Percentiles rank a stretch among this genome's conserved stretches.
Evolutionary conservation across 2,797 vertebrate genomes (phyloP).

Genomic region (Lerista edwardsae): DNA sequence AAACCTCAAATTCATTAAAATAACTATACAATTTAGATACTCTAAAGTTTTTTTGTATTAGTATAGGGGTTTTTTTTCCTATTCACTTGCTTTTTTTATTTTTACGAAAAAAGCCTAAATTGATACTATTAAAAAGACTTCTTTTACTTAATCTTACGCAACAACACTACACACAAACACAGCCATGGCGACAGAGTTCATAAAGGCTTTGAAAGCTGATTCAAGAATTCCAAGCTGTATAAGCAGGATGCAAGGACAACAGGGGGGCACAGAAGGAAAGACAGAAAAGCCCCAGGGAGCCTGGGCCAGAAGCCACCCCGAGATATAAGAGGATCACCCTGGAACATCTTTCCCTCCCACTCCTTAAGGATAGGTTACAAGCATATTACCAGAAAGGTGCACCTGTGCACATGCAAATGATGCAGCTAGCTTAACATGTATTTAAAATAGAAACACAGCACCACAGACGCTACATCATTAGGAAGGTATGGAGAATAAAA

Average conservation of each 20-base stretch:
- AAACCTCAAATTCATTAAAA: not conserved
- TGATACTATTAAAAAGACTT: too few species aligned
- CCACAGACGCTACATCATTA: not conserved
- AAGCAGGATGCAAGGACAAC: not conserved
- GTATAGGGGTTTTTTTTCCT: not conserved
- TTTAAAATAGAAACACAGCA: not conserved
- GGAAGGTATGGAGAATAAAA: not conserved
- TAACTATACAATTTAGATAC: not conserved
- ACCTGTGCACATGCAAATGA: not conserved
- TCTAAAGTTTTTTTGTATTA: not conserved
- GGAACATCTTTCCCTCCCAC: slow-evolving; percentile 8
- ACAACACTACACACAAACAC: not conserved
- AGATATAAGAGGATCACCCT: not conserved
- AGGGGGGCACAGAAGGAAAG: not conserved
- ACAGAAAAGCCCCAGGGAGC: not conserved
- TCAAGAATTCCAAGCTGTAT: not conserved
- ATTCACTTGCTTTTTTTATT: not conserved
- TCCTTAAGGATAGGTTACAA: not conserved
- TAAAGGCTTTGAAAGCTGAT: slow-evolving; percentile 12
- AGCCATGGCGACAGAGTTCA: not conserved
- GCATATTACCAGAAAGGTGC: not conserved
- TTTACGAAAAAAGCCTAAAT: not conserved
- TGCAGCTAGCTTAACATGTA: not conserved
- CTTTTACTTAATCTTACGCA: not conserved
- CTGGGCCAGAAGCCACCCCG: not conserved